Evolutionary conservation across 2,797 vertebrate species (phyloP).

Genomic region (Tokudaia muenninki): DNA sequence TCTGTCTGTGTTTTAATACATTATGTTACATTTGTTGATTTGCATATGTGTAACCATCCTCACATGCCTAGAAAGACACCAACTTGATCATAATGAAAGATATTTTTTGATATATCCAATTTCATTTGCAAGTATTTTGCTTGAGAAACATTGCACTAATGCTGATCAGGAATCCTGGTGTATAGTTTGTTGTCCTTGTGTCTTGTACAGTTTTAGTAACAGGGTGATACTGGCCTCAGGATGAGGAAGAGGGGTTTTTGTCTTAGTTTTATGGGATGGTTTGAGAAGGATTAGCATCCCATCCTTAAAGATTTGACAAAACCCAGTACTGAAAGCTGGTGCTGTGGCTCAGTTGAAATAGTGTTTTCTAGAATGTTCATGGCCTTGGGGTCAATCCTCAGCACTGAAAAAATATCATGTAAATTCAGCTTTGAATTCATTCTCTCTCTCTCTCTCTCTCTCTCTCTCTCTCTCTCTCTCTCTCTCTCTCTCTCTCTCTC

Average conservation of each 20-base stretch:
- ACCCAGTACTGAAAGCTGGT: not conserved
- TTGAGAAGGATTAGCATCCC: not conserved
- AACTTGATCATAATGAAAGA: not conserved
- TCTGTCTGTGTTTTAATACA: not conserved
- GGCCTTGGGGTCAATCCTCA: not conserved
- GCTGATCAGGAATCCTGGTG: not conserved
- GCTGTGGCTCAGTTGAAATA: not conserved
- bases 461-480: no score
- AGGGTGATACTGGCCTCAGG: not conserved
- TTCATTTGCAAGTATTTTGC: not conserved
- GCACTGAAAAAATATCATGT: not conserved
- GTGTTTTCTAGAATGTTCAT: not conserved
- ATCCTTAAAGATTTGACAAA: not conserved
- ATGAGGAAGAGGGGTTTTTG: not conserved
- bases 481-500: no score
- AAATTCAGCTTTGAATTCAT: not conserved
- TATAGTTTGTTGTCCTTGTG: not conserved
- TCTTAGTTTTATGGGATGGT: not conserved
- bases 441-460: no score
- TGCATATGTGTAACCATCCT: not conserved
- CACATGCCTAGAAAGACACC: not conserved
- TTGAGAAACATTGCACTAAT: not conserved
- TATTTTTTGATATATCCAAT: not conserved
- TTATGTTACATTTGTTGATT: not conserved
- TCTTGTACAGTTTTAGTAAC: not conserved